These are phyloP conservation scores for Lasioglossum vierecki DNA, from an alignment of 2,888 invertebrate genomes.

Conservation along the genomic window DNA sequence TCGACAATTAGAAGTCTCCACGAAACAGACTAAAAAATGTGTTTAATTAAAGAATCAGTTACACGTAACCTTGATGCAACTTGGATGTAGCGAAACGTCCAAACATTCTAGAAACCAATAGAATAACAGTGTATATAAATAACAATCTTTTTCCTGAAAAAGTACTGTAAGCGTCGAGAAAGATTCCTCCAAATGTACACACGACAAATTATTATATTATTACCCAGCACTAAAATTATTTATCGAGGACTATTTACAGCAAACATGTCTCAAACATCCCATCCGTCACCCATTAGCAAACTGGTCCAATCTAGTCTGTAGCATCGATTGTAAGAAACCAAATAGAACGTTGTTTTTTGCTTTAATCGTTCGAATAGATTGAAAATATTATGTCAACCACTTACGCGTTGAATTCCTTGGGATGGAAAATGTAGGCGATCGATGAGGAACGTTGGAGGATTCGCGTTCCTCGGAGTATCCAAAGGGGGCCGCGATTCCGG, in stretches of 20 bases:
- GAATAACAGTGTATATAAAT: background rate
- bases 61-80: background rate
- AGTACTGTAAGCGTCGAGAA: background rate
- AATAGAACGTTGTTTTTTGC: background rate
- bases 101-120: background rate
- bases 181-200: background rate
- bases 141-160: background rate
- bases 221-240: background rate
- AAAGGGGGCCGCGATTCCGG: background rate
- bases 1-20: background rate
- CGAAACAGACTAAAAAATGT: background rate
- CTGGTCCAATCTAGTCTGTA: background rate
- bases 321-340: background rate
- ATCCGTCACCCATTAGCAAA: background rate
- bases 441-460: background rate
- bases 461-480: background rate
- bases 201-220: background rate
- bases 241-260: background rate
- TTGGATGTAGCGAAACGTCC: background rate
- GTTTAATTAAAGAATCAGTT: background rate
- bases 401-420: no score
- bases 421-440: background rate
- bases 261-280: background rate
- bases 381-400: background rate
- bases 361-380: background rate